A percentile compares a stretch with the other conserved stretches of the same genome.
Evolutionary conservation across 2,797 vertebrate genomes (phyloP).

Genomic region (Orestias chungarensis): DNA sequence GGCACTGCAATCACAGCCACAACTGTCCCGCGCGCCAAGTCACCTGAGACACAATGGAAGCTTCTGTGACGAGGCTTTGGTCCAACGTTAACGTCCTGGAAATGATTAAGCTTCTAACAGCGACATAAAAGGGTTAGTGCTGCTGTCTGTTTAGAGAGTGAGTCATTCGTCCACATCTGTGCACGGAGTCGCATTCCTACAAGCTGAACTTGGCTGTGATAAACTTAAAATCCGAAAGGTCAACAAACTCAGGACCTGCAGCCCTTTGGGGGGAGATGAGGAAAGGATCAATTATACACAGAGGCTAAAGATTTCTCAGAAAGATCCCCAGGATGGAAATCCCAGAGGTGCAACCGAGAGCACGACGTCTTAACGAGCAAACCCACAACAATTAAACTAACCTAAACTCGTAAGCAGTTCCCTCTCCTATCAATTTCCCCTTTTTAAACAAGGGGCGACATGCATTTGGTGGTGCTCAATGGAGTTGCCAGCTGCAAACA

Average conservation of each 20-base stretch:
- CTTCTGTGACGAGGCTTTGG: conserved; percentile 14
- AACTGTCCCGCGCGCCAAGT: background rate
- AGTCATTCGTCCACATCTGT: background rate
- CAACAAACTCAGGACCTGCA: conserved; percentile 13
- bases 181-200: background rate
- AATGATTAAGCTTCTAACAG: conserved; percentile 60
- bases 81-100: conserved; percentile 8
- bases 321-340: conserved; percentile 26
- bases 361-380: background rate
- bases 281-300: conserved; percentile 34
- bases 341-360: conserved; percentile 35
- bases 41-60: conserved; percentile 31
- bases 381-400: conserved; percentile 22
- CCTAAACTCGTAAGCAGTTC: conserved; percentile 1
- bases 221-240: background rate
- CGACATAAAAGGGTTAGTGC: background rate
- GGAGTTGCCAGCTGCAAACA: background rate
- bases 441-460: conserved; percentile 3
- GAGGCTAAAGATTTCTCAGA: conserved; percentile 18
- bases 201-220: background rate
- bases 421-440: conserved; percentile 1
- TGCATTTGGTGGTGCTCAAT: background rate
- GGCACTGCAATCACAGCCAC: conserved; percentile 16
- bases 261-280: conserved; percentile 21
- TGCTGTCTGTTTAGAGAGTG: background rate